Evolutionary conservation across 1,140 invertebrate genomes (phyloP).

Genomic region (Solenopsis invicta): DNA sequence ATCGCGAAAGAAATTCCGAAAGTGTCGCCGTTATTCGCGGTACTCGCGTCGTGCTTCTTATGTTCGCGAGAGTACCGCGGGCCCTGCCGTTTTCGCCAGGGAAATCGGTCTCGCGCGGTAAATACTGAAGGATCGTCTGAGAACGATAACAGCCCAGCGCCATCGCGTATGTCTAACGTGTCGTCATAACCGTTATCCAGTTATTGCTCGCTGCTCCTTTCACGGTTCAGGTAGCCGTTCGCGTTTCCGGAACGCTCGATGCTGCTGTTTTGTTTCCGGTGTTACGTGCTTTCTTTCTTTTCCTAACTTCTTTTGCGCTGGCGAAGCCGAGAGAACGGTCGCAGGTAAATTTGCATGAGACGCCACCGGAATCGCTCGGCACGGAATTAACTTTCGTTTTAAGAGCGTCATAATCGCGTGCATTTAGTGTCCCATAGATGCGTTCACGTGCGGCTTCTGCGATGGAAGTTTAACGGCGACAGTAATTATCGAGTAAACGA

Average conservation of each 20-base stretch:
- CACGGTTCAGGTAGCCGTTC: conserved; percentile 9
- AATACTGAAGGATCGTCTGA: conserved; percentile 52
- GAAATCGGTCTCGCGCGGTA: conserved; percentile 60
- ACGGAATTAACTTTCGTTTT: conserved; percentile 1
- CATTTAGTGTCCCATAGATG: conserved; percentile 12
- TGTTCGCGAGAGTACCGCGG: not conserved
- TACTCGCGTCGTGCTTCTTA: conserved; percentile 23
- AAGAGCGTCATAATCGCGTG: conserved; percentile 41
- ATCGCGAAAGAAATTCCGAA: conserved; percentile 72
- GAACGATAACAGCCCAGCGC: conserved; percentile 41
- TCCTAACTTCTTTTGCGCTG: not conserved
- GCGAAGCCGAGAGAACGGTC: not conserved
- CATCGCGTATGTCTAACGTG: conserved; percentile 37
- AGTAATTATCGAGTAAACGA: conserved; percentile 53
- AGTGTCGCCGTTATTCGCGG: conserved; percentile 56
- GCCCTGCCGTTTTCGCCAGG: conserved; percentile 43
- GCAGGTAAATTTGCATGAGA: conserved; percentile 38
- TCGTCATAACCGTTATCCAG: conserved; percentile 51
- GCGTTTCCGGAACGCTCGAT: not conserved
- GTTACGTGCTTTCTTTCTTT: not conserved
- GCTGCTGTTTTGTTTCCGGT: not conserved
- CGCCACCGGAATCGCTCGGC: conserved; percentile 8
- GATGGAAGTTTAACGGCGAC: conserved; percentile 30
- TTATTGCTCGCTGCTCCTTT: conserved; percentile 49
- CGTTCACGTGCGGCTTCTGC: not conserved